These are phyloP conservation scores for Pyrocoelia pectoralis DNA, from an alignment of 2,888 invertebrate genomes.

Conservation along the genomic window DNA sequence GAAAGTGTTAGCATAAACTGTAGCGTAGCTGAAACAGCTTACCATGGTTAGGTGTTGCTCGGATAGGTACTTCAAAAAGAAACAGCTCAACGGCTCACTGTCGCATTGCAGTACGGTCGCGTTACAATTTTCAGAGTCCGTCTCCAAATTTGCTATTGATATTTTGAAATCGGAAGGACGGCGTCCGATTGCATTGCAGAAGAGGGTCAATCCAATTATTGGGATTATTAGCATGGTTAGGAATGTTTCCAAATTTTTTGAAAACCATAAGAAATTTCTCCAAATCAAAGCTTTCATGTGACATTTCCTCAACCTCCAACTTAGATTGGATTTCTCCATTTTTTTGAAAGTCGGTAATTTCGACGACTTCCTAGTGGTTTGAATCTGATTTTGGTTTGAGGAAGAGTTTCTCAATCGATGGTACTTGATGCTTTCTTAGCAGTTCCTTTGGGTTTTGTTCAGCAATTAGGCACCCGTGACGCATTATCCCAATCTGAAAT, in stretches of 20 bases:
- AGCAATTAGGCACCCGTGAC: conserved; percentile 82
- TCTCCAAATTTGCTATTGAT: conserved; percentile 84
- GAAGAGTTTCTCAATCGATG: conserved; percentile 82
- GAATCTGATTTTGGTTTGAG: conserved; percentile 74
- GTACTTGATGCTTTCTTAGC: conserved; percentile 74
- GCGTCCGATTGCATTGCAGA: conserved; percentile 88
- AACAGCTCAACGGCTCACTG: conserved; percentile 75
- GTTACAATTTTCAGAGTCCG: conserved; percentile 53
- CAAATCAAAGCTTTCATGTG: conserved; percentile 81
- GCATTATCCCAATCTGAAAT: conserved; percentile 79
- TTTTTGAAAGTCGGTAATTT: background rate
- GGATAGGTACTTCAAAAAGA: conserved; percentile 75
- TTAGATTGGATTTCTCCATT: background rate
- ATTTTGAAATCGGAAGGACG: conserved; percentile 80
- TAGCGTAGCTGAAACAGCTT: no score
- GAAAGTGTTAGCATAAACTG: no score
- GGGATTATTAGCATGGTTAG: conserved; percentile 89
- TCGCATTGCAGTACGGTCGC: conserved; percentile 61
- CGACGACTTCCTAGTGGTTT: background rate
- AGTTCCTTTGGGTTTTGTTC: conserved; percentile 81
- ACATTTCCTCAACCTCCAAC: background rate
- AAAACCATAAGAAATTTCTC: conserved; percentile 89
- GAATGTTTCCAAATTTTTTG: conserved; percentile 81
- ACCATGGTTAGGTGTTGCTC: conserved; percentile 73
- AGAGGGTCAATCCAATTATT: conserved; percentile 83